Percentiles rank a stretch among this genome's conserved stretches.
Conservation (phyloP, 1,140 invertebrate genomes). For the Drosophila littoralis region DNA sequence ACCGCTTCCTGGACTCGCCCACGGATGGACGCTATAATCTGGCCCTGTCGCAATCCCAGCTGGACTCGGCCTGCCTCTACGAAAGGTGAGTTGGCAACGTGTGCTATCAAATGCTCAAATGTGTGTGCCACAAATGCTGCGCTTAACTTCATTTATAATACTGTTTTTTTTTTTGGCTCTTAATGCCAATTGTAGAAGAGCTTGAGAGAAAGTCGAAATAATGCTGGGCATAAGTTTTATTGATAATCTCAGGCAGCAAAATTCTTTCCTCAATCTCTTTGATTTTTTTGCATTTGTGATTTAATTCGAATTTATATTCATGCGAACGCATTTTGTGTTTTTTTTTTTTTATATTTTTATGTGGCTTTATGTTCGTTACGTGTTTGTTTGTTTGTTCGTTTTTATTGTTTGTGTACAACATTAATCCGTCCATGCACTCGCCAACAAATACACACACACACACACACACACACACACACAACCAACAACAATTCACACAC, state of each 20-base stretch:
- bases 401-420: constrained; percentile 78
- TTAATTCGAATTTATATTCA: neutral
- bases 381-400: constrained; percentile 61
- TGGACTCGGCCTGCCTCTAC: constrained; percentile 91
- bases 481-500: constrained; percentile 46
- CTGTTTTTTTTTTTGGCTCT: neutral
- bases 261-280: neutral
- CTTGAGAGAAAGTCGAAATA: no score
- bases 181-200: neutral
- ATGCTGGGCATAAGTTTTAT: no score
- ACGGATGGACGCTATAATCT: constrained; percentile 92
- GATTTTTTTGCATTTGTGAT: neutral
- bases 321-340: constrained; percentile 47
- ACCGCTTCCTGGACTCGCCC: constrained; percentile 96
- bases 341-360: constrained; percentile 64
- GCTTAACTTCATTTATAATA: constrained; percentile 6
- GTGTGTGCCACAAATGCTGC: constrained; percentile 23
- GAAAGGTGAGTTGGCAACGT: constrained; percentile 87
- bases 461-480: constrained; percentile 26
- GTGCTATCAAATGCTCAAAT: constrained; percentile 3
- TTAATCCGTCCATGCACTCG: constrained; percentile 73
- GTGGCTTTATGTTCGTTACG: constrained; percentile 61
- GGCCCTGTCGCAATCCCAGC: constrained; percentile 87
- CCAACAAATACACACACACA: constrained; percentile 60
- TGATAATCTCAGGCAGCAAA: neutral